Conservation (phyloP, 53 echinoderm and acorn worm species). For the Holothuria leucospilota region DNA sequence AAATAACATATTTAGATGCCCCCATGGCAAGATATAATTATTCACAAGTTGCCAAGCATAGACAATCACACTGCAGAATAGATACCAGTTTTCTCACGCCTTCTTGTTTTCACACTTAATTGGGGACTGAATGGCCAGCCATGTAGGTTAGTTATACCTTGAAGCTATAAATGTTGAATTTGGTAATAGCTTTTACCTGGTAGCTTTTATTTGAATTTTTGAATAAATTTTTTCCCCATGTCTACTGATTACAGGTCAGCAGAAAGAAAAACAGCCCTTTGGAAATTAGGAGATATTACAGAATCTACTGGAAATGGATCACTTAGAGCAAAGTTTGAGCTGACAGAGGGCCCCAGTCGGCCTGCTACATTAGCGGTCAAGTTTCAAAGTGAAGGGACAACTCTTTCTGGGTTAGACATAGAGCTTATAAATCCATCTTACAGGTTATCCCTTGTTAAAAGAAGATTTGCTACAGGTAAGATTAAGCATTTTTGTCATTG, state of each 20-base stretch:
- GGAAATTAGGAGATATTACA: constrained; percentile 92
- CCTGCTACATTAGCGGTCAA: constrained; percentile 95
- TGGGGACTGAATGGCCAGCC: too few relatives aligned
- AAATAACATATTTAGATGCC: too few relatives aligned
- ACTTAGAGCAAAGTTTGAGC: constrained; percentile 91
- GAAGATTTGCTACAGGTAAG: constrained; percentile 92
- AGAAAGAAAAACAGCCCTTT: constrained; percentile 91
- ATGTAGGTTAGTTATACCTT: too few relatives aligned
- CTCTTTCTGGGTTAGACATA: constrained; percentile 88
- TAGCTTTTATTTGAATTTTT: too few relatives aligned
- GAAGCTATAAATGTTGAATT: too few relatives aligned
- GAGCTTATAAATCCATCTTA: constrained; percentile 91
- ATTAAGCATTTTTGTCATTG: neutral
- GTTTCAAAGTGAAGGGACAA: constrained; percentile 89
- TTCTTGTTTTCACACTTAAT: too few relatives aligned
- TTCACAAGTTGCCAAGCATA: too few relatives aligned
- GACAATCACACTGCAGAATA: too few relatives aligned
- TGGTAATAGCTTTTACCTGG: too few relatives aligned
- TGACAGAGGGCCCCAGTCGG: constrained; percentile 93
- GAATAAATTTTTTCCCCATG: neutral
- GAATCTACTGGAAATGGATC: constrained; percentile 77
- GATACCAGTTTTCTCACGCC: too few relatives aligned
- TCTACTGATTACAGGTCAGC: constrained; percentile 79
- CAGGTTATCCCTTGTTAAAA: constrained; percentile 97
- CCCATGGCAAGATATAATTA: too few relatives aligned